Conservation (phyloP, 1,140 invertebrate species). For the Fragariocoptes setiger region DNA sequence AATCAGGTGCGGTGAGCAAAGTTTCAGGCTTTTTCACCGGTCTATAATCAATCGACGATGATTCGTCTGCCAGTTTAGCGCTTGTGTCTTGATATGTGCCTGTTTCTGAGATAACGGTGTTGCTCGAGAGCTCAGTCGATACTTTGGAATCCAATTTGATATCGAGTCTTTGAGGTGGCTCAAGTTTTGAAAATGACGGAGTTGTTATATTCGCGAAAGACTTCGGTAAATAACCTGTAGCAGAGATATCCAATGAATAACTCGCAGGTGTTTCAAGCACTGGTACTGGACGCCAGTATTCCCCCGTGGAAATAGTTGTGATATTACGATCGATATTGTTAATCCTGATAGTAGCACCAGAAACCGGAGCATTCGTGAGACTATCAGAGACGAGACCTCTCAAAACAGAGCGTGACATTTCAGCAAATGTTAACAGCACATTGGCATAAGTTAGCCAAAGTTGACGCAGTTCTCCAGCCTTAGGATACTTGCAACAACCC, state of each 20-base stretch:
- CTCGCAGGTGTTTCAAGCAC: conserved; percentile 41
- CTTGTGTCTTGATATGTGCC: neutral
- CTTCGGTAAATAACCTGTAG: conserved; percentile 27
- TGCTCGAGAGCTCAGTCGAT: neutral
- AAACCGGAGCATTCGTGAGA: conserved; percentile 9
- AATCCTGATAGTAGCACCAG: conserved; percentile 9
- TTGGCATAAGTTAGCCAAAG: conserved; percentile 69
- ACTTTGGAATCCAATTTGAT: conserved; percentile 2
- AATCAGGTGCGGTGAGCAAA: neutral
- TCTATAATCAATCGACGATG: too few species aligned
- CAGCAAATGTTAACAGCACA: conserved; percentile 48
- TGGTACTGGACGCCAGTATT: conserved; percentile 47
- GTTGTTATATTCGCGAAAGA: neutral
- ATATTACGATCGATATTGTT: conserved; percentile 28
- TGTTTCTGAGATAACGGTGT: neutral
- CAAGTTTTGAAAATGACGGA: conserved; percentile 1
- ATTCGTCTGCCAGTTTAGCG: neutral
- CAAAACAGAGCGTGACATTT: conserved; percentile 46
- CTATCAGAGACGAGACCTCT: conserved; percentile 25
- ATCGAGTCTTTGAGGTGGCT: neutral
- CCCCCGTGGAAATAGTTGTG: conserved; percentile 34
- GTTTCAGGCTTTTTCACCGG: neutral
- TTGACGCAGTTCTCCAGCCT: conserved; percentile 26
- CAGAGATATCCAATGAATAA: conserved; percentile 34
- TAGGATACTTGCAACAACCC: conserved; percentile 77